These are phyloP conservation scores for Gymnopithys bicolor DNA, from an alignment of 2,797 vertebrate species.

Conservation along the genomic window DNA sequence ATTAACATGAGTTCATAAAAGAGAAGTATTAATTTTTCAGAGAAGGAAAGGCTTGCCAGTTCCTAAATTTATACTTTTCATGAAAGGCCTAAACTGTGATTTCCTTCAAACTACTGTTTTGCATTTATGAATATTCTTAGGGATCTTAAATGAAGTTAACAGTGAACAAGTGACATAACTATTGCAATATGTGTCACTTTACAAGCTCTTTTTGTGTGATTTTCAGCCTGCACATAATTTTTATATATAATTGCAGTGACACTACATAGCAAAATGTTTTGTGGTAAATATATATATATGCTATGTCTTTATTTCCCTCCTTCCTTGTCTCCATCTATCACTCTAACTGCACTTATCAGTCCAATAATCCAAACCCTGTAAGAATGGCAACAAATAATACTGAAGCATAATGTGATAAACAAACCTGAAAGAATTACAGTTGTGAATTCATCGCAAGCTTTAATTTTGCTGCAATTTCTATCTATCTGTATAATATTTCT, in stretches of 20 bases:
- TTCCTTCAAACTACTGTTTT: slow-evolving; percentile 2
- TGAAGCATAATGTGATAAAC: background rate
- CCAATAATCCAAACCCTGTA: background rate
- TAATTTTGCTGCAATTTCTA: background rate
- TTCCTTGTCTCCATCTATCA: background rate
- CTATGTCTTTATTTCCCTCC: background rate
- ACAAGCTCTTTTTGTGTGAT: background rate
- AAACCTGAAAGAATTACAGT: background rate
- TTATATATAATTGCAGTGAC: background rate
- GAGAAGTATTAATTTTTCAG: slow-evolving; percentile 17
- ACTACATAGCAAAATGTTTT: background rate
- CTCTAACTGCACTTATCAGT: background rate
- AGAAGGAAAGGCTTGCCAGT: background rate
- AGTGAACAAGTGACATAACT: background rate
- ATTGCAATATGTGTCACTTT: background rate
- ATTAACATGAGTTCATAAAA: slow-evolving; percentile 5
- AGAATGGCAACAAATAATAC: background rate
- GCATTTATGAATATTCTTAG: background rate
- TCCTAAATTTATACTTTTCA: background rate
- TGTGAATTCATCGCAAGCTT: background rate
- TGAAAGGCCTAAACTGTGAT: background rate
- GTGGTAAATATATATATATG: background rate
- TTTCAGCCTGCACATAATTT: background rate
- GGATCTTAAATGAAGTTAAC: background rate
- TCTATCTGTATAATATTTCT: background rate